Conservation (phyloP, 2,888 invertebrate species). For the Acanthosepion pharaonis region DNA sequence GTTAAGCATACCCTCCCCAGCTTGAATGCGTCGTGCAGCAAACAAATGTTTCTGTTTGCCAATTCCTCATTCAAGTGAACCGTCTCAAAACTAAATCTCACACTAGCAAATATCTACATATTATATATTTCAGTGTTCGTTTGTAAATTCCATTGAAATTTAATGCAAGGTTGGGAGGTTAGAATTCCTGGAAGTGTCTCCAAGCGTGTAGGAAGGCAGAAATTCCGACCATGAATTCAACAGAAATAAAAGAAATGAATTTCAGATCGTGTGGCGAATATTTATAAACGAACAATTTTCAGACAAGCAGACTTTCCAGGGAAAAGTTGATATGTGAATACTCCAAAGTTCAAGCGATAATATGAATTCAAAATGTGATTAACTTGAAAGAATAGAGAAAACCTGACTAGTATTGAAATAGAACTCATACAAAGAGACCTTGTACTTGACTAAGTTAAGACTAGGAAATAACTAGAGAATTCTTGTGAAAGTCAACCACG, state of each 20-base stretch:
- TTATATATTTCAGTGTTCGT: too few relatives aligned
- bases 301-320: not conserved
- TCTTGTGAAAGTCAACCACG: too few relatives aligned
- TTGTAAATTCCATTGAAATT: not conserved
- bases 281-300: not conserved
- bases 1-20: too few relatives aligned
- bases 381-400: not conserved
- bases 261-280: not conserved
- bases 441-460: too few relatives aligned
- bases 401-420: too few relatives aligned
- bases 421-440: too few relatives aligned
- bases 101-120: too few relatives aligned
- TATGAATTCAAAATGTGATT: not conserved
- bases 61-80: too few relatives aligned
- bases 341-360: not conserved
- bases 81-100: too few relatives aligned
- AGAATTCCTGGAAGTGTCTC: not conserved
- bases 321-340: not conserved
- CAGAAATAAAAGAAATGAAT: not conserved
- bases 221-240: not conserved
- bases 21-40: too few relatives aligned
- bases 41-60: too few relatives aligned
- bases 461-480: too few relatives aligned
- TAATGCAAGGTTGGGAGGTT: not conserved
- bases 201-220: not conserved